Evolutionary conservation across 2,113 vertebrate genomes (phyloP).

Genomic region (Dipodomys merriami): DNA sequence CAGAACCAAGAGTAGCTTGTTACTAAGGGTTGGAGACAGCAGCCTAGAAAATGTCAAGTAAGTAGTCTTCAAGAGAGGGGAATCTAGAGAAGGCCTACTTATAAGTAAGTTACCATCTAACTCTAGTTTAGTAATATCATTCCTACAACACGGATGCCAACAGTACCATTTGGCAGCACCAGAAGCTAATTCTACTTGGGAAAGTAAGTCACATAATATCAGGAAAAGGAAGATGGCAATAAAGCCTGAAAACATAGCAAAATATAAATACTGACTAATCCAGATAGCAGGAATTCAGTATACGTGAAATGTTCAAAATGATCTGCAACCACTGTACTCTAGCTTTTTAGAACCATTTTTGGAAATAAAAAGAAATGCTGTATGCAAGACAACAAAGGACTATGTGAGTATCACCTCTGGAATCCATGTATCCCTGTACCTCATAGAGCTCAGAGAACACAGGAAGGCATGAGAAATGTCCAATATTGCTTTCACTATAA

Average conservation of each 20-base stretch:
- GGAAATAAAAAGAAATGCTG: neutral
- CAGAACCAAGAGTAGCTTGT: neutral
- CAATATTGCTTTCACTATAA: neutral
- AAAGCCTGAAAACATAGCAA: neutral
- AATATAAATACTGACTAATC: neutral
- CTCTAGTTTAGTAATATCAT: neutral
- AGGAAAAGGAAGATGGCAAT: neutral
- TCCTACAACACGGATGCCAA: neutral
- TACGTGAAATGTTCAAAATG: neutral
- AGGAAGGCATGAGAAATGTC: neutral
- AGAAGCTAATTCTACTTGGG: neutral
- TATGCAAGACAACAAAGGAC: too few relatives aligned
- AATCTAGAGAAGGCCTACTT: neutral
- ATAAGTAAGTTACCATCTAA: neutral
- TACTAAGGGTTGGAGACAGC: neutral
- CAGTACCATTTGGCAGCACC: neutral
- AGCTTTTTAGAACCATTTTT: neutral
- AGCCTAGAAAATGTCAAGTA: neutral
- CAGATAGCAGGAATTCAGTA: neutral
- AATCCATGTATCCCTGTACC: rapidly evolving
- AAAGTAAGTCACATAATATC: neutral
- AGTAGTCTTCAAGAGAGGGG: neutral
- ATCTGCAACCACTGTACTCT: neutral
- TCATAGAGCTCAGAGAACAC: too few relatives aligned
- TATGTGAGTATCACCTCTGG: neutral